phyloP scores from a whole-genome alignment of 2,113 vertebrate genomes.

The Epinephelus lanceolatus region DNA sequence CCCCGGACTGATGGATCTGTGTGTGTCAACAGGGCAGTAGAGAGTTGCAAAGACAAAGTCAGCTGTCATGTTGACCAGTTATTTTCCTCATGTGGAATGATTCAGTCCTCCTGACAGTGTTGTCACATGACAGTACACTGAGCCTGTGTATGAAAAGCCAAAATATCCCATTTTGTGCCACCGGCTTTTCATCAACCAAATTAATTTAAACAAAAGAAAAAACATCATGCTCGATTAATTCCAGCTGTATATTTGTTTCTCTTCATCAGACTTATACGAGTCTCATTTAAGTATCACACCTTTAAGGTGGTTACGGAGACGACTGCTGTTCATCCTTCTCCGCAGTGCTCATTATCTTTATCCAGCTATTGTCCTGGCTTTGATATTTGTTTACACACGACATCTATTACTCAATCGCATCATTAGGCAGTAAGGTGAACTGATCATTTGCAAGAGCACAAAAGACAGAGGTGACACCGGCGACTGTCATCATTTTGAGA shows the following conservation, averaged over 20 bases:
- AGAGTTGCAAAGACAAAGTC: slow-evolving; percentile 38
- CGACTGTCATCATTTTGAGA: slow-evolving; percentile 1
- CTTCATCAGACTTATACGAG: background rate
- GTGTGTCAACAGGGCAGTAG: slow-evolving; percentile 16
- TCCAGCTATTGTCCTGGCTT: slow-evolving; percentile 15
- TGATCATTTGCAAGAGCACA: slow-evolving; percentile 4
- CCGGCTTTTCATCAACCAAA: background rate
- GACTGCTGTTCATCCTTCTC: background rate
- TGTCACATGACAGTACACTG: background rate
- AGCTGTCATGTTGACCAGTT: slow-evolving; percentile 37
- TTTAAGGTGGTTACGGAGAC: background rate
- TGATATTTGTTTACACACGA: slow-evolving; percentile 24
- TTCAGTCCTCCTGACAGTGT: background rate
- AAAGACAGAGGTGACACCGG: background rate
- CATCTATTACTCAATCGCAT: slow-evolving; percentile 9
- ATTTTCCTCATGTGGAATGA: slow-evolving; percentile 20
- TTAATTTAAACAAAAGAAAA: background rate
- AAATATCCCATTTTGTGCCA: background rate
- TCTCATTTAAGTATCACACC: background rate
- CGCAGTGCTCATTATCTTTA: slow-evolving; percentile 10
- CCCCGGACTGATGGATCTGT: slow-evolving; percentile 34
- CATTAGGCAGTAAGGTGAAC: slow-evolving; percentile 23
- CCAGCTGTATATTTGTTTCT: background rate
- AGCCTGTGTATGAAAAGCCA: background rate
- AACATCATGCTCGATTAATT: background rate